Evolutionary conservation across 1,140 invertebrate species (phyloP), one percentile per base, ranked within the genome.

Genomic region (Adoxophyes honmai): DNA sequence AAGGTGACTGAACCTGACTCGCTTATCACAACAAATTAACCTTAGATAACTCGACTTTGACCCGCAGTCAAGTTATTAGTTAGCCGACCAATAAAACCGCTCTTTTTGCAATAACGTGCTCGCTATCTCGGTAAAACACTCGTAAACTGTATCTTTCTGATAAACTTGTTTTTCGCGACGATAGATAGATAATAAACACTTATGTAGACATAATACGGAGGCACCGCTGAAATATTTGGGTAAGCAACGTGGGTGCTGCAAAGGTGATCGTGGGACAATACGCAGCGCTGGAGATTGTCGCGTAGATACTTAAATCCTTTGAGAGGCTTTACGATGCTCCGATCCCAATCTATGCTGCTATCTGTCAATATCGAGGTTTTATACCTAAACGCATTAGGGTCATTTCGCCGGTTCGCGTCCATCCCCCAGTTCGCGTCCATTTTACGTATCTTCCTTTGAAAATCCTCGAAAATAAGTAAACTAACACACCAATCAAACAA

Each of bases 161-260:
- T 48, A 48, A 48, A 18, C 42, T 48, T 48, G 42, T 48, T 48
- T 48, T 48, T 48, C 42, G 11, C 42, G 39, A 28, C 18, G 42
- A 48, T 48, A 28, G 2, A 28, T 28, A 28, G 21, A 28, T 28
- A 28, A 28, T 28, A 28, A 28, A 28, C 21, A 28, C 21, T 28
- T 28, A 48, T n/a, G 18, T 18, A 48, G 42, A 48, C 42, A 48
- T 48, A 48, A 48, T 48, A 48, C 42, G 11, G 42, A 21, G 42
- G 42, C 42, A 48, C 42, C 42, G 39, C 39, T 28, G 21, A 48
- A 21, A 48, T 28, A 28, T 28, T 48, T 48, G 42, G 11, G 42
- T 48, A 33, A 18, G 11, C 16, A 48, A 48, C 42, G 42, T 48
- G 42, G 21, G n/a, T 11, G 10, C 16, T 33, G 18, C 2, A 28